phyloP scores from a whole-genome alignment of 92 coral and sea anemone species.

The Parazoanthus swiftii region DNA sequence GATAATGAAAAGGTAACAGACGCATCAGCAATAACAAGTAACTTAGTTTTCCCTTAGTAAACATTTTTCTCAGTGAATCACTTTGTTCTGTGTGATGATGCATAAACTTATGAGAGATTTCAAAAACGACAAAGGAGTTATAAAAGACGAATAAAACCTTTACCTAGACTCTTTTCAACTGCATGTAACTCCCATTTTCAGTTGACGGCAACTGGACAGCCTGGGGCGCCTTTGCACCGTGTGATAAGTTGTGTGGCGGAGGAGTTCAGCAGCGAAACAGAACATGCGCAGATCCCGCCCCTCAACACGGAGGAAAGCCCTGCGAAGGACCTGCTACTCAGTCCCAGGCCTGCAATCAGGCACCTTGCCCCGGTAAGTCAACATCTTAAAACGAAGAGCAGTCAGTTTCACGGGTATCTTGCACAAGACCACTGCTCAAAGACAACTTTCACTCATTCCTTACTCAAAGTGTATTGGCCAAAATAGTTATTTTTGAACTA shows the following conservation, averaged over 20 bases:
- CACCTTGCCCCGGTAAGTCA: slow-evolving; percentile 15
- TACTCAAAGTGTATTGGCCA: neutral
- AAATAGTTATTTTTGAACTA: neutral
- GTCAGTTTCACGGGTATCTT: neutral
- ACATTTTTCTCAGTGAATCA: neutral
- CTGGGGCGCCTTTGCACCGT: slow-evolving; percentile 9
- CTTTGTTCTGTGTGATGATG: neutral
- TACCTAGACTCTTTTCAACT: too few relatives aligned
- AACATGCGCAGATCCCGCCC: slow-evolving; percentile 18
- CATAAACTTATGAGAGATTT: too few relatives aligned
- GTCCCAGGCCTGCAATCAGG: neutral
- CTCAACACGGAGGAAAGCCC: slow-evolving; percentile 16
- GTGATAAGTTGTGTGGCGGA: slow-evolving; percentile 12
- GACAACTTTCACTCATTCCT: neutral
- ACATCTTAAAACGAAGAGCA: too few relatives aligned
- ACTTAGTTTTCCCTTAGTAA: too few relatives aligned
- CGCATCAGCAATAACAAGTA: too few relatives aligned
- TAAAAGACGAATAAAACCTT: neutral
- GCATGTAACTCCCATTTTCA: neutral
- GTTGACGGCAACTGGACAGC: slow-evolving; percentile 31
- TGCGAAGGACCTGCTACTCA: neutral
- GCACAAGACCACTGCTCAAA: too few relatives aligned
- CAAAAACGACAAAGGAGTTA: neutral
- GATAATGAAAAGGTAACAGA: too few relatives aligned
- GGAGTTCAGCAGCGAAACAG: slow-evolving; percentile 24